Percentiles rank a stretch among this genome's conserved stretches.
phyloP scores from a whole-genome alignment of 2,113 vertebrate genomes.

The Zingel zingel region DNA sequence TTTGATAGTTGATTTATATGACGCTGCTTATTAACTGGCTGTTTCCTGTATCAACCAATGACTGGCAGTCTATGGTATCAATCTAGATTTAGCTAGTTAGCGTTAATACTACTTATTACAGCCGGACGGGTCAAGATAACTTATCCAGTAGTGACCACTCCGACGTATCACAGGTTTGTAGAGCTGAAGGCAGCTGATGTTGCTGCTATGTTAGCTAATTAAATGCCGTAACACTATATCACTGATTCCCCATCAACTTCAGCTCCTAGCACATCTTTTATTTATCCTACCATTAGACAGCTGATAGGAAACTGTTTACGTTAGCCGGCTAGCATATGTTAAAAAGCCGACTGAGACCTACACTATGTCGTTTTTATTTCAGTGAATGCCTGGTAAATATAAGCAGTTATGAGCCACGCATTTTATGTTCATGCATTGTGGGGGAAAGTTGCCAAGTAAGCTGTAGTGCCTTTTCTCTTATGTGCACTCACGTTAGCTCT shows the following conservation, averaged over 20 bases:
- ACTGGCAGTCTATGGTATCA: not conserved
- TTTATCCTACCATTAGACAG: not conserved
- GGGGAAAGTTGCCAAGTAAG: constrained; percentile 26
- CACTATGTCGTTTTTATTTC: not conserved
- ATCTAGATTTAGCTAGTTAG: not conserved
- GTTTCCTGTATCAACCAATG: not conserved
- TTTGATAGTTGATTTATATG: too few relatives aligned
- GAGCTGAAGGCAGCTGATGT: not conserved
- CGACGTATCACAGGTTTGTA: not conserved
- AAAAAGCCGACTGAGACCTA: not conserved
- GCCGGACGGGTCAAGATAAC: not conserved
- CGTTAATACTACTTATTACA: not conserved
- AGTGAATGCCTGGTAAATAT: not conserved
- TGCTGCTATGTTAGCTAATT: not conserved
- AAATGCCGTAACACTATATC: not conserved
- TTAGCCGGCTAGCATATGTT: constrained; percentile 65
- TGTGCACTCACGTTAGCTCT: constrained; percentile 46
- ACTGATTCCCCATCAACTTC: not conserved
- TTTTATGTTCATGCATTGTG: not conserved
- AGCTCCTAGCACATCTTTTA: not conserved
- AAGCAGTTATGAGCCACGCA: not conserved
- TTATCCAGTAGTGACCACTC: not conserved
- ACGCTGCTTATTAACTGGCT: too few relatives aligned
- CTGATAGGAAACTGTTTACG: not conserved
- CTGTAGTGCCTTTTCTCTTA: not conserved